These are phyloP conservation scores for Drosophila vallismaia DNA, from an alignment of 2,888 invertebrate species.

Conservation along the genomic window DNA sequence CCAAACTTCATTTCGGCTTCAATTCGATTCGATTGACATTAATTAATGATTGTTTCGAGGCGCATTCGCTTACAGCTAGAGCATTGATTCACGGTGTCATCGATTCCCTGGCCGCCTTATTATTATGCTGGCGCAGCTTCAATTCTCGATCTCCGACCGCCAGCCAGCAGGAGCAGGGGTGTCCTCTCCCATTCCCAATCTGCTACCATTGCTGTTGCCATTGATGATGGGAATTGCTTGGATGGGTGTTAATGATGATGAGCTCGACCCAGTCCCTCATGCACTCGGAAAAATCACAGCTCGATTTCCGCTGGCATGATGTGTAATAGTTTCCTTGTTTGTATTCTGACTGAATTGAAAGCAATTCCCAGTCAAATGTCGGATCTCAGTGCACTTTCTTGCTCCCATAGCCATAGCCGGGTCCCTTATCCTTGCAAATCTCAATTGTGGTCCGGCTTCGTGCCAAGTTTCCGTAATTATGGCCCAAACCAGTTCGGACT, in stretches of 20 bases:
- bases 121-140: slow-evolving; percentile 74
- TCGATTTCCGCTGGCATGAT: neutral
- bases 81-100: slow-evolving; percentile 71
- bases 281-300: slow-evolving; percentile 5
- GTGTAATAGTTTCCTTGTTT: neutral
- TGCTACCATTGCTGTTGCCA: slow-evolving; percentile 22
- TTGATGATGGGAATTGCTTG: slow-evolving; percentile 55
- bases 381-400: neutral
- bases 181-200: slow-evolving; percentile 8
- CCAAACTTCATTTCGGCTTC: slow-evolving; percentile 64
- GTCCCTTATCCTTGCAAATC: slow-evolving; percentile 16
- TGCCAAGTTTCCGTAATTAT: slow-evolving; percentile 66
- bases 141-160: slow-evolving; percentile 45
- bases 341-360: too few relatives aligned
- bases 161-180: slow-evolving; percentile 22
- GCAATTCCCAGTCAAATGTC: too few relatives aligned
- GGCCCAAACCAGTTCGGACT: slow-evolving; percentile 35
- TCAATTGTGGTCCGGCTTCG: slow-evolving; percentile 36
- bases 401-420: neutral
- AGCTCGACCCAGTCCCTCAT: slow-evolving; percentile 26
- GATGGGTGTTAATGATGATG: slow-evolving; percentile 64
- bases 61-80: slow-evolving; percentile 52
- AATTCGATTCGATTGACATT: slow-evolving; percentile 75
- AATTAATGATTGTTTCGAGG: slow-evolving; percentile 77
- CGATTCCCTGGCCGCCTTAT: slow-evolving; percentile 67